Base-by-base conservation (phyloP, 2,797 vertebrate species). In the Hoplostethus mediterraneus region DNA sequence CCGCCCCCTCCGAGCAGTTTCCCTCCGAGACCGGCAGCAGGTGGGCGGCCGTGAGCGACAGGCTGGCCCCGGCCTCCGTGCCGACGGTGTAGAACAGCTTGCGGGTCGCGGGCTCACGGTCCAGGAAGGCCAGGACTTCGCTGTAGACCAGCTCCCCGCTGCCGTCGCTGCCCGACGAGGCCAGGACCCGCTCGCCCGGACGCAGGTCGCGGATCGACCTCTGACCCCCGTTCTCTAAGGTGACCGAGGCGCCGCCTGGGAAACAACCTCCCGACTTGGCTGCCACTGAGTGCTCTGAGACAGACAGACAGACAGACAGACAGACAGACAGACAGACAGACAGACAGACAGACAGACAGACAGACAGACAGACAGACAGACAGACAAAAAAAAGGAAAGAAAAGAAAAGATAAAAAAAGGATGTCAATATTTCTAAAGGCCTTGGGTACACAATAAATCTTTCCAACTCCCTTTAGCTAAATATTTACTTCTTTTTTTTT, bases 261-360 rank as follows among this genome's bases (percentile, higher is more conserved):
- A 99, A 99, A 93, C 97, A 99, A 58, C 97, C 97, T 0, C 97
- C 97, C 0, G 97, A 97, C 88, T 97, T 98, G 28, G 96, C 96
- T 0, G 97, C 97, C 0, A 96, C 95, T 0, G 98, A 98, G 86
- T 98, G 96, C 71, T 99, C 97, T 99, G 95, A 55, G 63, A 84
- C 6, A 68, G 61, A 80, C 28, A 71, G 49, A 30, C 4, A 59
- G 10, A 65, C 12, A 55, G 63, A 84, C 6, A 68, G 61, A 80
- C 28, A 71, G 49, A 30, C 4, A 55, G 63, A 84, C 6, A 68
- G 61, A 80, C 28, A 71, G 49, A 30, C 4, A 59, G 10, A 60
- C 52, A 55, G 63, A 84, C 6, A 68, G 61, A 80, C 28, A 71
- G 49, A 30, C 4, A 59, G 10, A 63, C 45, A 55, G 63, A 84